Evolutionary conservation across 2,113 vertebrate species (phyloP), one percentile per base, ranked within the genome.

Genomic region (Cyprinodon variegatus): DNA sequence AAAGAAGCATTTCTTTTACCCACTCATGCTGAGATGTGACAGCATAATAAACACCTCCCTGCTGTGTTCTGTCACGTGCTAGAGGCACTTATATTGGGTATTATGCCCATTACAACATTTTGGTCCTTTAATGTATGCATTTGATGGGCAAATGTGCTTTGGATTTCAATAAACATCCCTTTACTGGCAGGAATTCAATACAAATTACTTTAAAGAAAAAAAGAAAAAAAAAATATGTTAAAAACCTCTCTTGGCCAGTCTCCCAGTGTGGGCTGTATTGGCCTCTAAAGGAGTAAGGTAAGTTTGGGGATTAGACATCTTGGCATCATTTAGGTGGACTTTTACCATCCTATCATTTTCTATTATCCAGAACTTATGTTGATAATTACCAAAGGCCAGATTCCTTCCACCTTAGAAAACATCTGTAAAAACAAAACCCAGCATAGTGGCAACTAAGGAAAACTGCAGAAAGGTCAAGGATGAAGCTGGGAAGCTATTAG

Each of bases 91-190:
- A 15, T 68, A 10, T 70, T 74, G 72, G 72, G 62, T 78, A 63
- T 57, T n/a, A 57, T 57, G 50, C 50, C 50, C 50, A 9, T 57
- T 57, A 57, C 50, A 68, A 65, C 29, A 20, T 78, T 82, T 78
- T 80, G 57, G 70, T 76, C 66, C 70, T 70, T 70, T 17, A 68
- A 41, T 12, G 12, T 81, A 61, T 71, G 61, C 39, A 70, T 57
- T 72, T 68, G 70, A 83, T 53, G 60, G 36, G 71, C 11, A 79
- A 81, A 80, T 75, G 45, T 76, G 73, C 37, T 83, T 84, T 77
- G 77, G 68, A 83, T 81, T 29, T 66, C 62, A 66, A 61, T 59
- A 17, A 36, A 79, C 70, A 67, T 43, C 36, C 72, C 73, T 48
- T 17, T 10, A n/a, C 45, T 74, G 79, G 60, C n/a, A 81, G 37